phyloP scores from a whole-genome alignment of 2,113 vertebrate species.

The Nerophis ophidion region DNA sequence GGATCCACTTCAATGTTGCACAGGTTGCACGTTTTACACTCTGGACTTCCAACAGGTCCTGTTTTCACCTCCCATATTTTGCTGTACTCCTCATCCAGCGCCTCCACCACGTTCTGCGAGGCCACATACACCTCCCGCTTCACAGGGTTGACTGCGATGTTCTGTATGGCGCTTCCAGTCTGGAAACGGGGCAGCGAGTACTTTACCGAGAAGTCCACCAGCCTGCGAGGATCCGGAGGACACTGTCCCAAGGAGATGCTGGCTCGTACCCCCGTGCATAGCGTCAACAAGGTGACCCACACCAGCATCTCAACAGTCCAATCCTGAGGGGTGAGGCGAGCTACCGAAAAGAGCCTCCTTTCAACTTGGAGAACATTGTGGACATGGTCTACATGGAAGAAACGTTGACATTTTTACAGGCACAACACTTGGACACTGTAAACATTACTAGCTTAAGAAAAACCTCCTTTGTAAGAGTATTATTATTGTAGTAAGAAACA shows the following conservation, averaged over 20 bases:
- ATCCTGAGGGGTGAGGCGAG: conserved; percentile 16
- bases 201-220: conserved; percentile 71
- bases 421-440: background rate
- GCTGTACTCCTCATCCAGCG: conserved; percentile 51
- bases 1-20: conserved; percentile 44
- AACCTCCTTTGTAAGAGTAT: too few species aligned
- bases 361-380: conserved; percentile 47
- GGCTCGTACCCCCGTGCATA: conserved; percentile 66
- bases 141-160: conserved; percentile 56
- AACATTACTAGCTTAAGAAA: conserved; percentile 18
- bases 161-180: conserved; percentile 72
- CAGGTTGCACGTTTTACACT: conserved; percentile 75
- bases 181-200: conserved; percentile 74
- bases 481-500: too few species aligned
- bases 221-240: conserved; percentile 41
- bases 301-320: conserved; percentile 67
- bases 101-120: conserved; percentile 76
- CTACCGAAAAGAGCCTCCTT: conserved; percentile 27
- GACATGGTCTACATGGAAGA: conserved; percentile 31
- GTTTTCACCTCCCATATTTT: conserved; percentile 72
- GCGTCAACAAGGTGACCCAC: conserved; percentile 52
- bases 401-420: conserved; percentile 32
- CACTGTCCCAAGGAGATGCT: conserved; percentile 63
- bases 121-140: conserved; percentile 75
- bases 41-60: conserved; percentile 74